Percentiles rank a stretch among this genome's conserved stretches.
phyloP scores from a whole-genome alignment of 1,140 invertebrate genomes.

The Platorchestia sp. region DNA sequence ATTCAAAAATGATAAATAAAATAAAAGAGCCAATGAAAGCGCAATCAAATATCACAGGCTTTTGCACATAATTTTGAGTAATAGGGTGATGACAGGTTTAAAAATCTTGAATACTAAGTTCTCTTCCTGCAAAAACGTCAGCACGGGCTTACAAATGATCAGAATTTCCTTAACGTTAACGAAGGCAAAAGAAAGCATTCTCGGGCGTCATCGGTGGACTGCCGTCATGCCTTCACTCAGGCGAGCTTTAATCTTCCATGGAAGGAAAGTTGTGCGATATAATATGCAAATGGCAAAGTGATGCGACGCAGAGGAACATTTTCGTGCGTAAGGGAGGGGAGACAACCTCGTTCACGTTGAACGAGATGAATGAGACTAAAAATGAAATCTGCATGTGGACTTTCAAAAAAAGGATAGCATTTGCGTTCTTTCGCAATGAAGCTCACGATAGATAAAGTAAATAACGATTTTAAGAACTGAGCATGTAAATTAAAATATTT shows the following conservation, averaged over 20 bases:
- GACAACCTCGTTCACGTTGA: not conserved
- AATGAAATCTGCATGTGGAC: not conserved
- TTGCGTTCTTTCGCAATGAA: not conserved
- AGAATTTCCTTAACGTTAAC: not conserved
- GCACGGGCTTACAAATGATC: not conserved
- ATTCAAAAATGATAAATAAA: not conserved
- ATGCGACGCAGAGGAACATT: slow-evolving; percentile 10
- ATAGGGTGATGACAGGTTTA: not conserved
- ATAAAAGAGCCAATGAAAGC: not conserved
- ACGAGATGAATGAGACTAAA: not conserved
- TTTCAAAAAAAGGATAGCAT: not conserved
- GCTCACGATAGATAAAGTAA: not conserved
- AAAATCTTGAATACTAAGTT: not conserved
- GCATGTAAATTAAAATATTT: not conserved
- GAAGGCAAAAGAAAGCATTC: slow-evolving; percentile 23
- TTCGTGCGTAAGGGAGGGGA: not conserved
- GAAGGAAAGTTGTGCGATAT: slow-evolving; percentile 43
- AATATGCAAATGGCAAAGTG: slow-evolving; percentile 9
- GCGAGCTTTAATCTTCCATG: not conserved
- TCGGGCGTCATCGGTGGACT: slow-evolving; percentile 3
- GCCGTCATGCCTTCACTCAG: not conserved
- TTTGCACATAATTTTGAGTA: not conserved
- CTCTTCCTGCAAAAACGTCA: not conserved
- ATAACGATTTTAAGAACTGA: not conserved
- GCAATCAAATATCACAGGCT: not conserved